A percentile compares a stretch with the other conserved stretches of the same genome.
phyloP scores from a whole-genome alignment of 2,113 vertebrate species.

The Pterocles orientalis region DNA sequence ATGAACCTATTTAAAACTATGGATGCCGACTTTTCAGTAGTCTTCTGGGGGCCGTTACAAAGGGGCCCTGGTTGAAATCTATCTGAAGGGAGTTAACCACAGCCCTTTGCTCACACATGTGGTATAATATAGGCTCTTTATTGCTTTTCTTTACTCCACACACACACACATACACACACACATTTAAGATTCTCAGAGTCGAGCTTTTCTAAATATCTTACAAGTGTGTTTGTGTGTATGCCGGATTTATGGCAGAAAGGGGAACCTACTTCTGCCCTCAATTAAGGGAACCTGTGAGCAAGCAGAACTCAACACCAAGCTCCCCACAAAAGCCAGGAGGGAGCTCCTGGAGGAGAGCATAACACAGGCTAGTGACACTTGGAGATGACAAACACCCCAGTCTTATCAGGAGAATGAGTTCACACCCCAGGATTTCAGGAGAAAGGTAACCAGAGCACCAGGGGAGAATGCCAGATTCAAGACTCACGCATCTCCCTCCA shows the following conservation, averaged over 20 bases:
- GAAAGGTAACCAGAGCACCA: not conserved
- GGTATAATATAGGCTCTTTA: slow-evolving; percentile 61
- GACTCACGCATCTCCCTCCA: not conserved
- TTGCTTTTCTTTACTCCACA: slow-evolving; percentile 53
- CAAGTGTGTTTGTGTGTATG: not conserved
- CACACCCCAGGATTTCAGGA: not conserved
- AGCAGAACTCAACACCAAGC: not conserved
- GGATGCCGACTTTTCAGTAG: slow-evolving; percentile 59
- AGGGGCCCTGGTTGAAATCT: slow-evolving; percentile 63
- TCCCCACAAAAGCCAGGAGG: not conserved
- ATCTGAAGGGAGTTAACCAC: slow-evolving; percentile 70
- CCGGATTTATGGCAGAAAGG: slow-evolving; percentile 40
- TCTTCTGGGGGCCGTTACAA: slow-evolving; percentile 59
- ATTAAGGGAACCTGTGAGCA: not conserved
- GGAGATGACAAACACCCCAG: not conserved
- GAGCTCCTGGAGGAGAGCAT: not conserved
- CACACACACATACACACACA: not conserved
- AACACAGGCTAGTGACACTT: not conserved
- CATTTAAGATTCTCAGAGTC: not conserved
- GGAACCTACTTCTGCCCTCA: slow-evolving; percentile 29
- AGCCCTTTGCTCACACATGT: slow-evolving; percentile 53
- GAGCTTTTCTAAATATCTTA: slow-evolving; percentile 48
- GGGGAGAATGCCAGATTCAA: not conserved
- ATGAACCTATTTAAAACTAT: slow-evolving; percentile 58
- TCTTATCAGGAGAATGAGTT: not conserved